Evolutionary conservation across 2,888 invertebrate species (phyloP), one percentile per base, ranked within the genome.

Genomic region (Dugesia japonica): DNA sequence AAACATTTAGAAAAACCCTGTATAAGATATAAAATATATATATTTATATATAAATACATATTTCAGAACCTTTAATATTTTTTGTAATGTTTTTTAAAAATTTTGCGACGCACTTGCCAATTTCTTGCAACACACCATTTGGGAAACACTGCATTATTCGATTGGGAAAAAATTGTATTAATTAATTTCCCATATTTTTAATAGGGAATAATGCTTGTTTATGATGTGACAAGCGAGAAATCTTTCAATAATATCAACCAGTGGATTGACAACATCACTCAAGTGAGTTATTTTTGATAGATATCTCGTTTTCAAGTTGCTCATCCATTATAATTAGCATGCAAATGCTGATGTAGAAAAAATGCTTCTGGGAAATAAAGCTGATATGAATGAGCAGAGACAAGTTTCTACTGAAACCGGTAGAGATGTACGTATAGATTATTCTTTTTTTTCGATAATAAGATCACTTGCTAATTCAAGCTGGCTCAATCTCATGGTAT

Each of bases 281-380:
- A 97, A 83, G 86, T 86, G 80, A 78, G 73, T 27, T 20, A 26
- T 56, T 20, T 9, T 23, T 20, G 20, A 23, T 71, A 15, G 7
- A 23, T 71, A 9, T 13, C 9, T 20, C 26, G n/a, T 23, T 9
- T 15, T 23, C 9, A 23, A 71, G 7, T 71, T 71, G n/a, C n/a
- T 71, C 26, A 13, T 71, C 26, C 28, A 20, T 13, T 20, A 27
- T 78, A 80, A 80, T 1, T 80, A 86, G 86, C 94, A 97, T 88
- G 97, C 97, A 20, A 93, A 94, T 73, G 91, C 93, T 23, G 97
- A 98, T 87, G 98, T 98, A 31, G 97, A 97, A 85, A 94, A 94
- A 87, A 98, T 98, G 97, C 89, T 98, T 80, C 88, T 98, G 83
- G 95, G 82, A 15, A 98, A 98, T 87, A 98, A 98, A 87, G 97